Conservation (phyloP, 1,140 invertebrate genomes). For the Doryteuthis pealeii region DNA sequence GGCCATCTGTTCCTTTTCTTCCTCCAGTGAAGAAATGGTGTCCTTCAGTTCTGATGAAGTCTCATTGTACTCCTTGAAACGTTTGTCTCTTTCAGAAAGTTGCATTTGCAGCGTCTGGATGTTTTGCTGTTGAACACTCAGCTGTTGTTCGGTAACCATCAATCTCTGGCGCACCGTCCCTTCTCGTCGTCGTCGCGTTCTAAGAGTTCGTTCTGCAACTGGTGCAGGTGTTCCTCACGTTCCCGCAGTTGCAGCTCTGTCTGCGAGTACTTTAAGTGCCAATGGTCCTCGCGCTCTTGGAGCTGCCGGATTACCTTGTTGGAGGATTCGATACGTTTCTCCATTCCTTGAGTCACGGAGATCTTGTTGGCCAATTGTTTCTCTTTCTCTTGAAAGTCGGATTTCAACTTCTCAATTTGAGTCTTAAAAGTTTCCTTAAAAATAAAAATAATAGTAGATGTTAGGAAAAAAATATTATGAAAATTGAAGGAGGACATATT, state of each 20-base stretch:
- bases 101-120: slow-evolving; percentile 19
- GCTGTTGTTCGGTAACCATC: background rate
- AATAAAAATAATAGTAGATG: no score
- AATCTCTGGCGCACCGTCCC: background rate
- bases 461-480: no score
- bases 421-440: background rate
- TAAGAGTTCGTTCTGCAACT: slow-evolving; percentile 1
- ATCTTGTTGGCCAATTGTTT: slow-evolving; percentile 5
- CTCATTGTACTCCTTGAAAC: slow-evolving; percentile 23
- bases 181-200: background rate
- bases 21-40: slow-evolving; percentile 4
- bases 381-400: background rate
- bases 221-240: slow-evolving; percentile 4
- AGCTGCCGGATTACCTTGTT: background rate
- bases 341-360: background rate
- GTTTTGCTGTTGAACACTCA: slow-evolving; percentile 20
- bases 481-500: no score
- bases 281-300: background rate
- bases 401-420: background rate
- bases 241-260: slow-evolving; percentile 9
- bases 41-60: slow-evolving; percentile 23
- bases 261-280: slow-evolving; percentile 11
- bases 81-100: slow-evolving; percentile 23
- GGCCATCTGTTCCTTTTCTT: slow-evolving; percentile 9
- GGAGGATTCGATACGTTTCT: background rate